Conservation (phyloP, 2,888 invertebrate species). For the Chromoteleia sp. region DNA sequence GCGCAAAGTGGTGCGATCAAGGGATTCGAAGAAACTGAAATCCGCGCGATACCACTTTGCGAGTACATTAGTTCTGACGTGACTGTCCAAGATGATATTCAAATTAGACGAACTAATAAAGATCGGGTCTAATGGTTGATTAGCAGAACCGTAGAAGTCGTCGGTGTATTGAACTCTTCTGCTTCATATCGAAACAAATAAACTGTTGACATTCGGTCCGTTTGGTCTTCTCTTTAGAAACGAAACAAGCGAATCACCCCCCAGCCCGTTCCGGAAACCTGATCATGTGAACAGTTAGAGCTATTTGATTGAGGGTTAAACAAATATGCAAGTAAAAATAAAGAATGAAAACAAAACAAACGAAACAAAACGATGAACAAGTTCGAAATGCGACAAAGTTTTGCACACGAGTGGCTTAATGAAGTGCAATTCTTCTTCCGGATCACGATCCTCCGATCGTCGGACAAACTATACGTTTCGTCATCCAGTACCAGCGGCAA, state of each 20-base stretch:
- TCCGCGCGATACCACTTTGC: constrained; percentile 20
- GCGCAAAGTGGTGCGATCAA: constrained; percentile 8
- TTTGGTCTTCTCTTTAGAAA: constrained; percentile 55
- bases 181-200: constrained; percentile 57
- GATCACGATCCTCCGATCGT: constrained; percentile 22
- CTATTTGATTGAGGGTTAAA: constrained; percentile 13
- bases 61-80: constrained; percentile 32
- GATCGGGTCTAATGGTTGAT: constrained; percentile 41
- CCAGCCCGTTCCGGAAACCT: constrained; percentile 40
- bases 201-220: constrained; percentile 54
- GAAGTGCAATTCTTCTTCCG: constrained; percentile 41
- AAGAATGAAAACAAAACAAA: neutral
- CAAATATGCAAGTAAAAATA: neutral
- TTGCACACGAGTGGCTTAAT: constrained; percentile 41
- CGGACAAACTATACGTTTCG: constrained; percentile 13
- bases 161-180: constrained; percentile 51
- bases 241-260: constrained; percentile 35
- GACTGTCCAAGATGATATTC: constrained; percentile 50
- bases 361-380: constrained; percentile 13
- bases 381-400: constrained; percentile 31
- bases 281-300: constrained; percentile 7
- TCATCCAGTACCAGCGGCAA: constrained; percentile 42
- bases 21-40: no score
- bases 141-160: constrained; percentile 45
- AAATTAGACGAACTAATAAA: constrained; percentile 40